Conservation (phyloP, 2,888 invertebrate species). For the Panzeria rudis region DNA sequence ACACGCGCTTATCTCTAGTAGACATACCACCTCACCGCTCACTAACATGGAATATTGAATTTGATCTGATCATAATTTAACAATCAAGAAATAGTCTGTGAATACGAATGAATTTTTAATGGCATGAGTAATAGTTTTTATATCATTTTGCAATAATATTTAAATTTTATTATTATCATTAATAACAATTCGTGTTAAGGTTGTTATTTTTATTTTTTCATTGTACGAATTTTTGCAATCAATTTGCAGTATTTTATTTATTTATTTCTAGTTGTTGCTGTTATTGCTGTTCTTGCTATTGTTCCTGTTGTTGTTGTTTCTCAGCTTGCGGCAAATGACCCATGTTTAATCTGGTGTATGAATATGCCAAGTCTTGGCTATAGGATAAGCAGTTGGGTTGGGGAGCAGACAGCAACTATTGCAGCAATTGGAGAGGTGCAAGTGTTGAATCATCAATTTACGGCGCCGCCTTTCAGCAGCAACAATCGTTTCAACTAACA, state of each 20-base stretch:
- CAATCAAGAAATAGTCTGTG: conserved; percentile 17
- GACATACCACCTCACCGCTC: not conserved
- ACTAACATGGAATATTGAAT: conserved; percentile 18
- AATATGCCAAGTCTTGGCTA: conserved; percentile 37
- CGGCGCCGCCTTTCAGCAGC: conserved; percentile 61
- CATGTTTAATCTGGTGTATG: conserved; percentile 39
- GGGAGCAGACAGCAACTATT: not conserved
- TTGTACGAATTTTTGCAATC: conserved; percentile 45
- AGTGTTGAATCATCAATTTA: conserved; percentile 73
- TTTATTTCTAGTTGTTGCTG: conserved; percentile 18
- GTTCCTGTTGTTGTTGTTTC: conserved; percentile 3
- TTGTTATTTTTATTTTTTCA: conserved; percentile 8
- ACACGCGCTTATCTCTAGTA: not conserved
- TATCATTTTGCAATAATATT: conserved; percentile 73
- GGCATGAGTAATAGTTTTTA: conserved; percentile 70
- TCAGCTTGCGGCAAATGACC: conserved; percentile 71
- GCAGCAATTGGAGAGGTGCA: conserved; percentile 48
- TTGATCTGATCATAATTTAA: conserved; percentile 52
- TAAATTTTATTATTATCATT: conserved; percentile 73
- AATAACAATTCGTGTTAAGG: conserved; percentile 64
- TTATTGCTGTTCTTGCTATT: not conserved
- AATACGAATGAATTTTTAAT: conserved; percentile 47
- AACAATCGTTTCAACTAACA: not conserved
- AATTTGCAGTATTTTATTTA: conserved; percentile 53
- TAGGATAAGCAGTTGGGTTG: conserved; percentile 16